Evolutionary conservation across 2,888 invertebrate genomes (phyloP).

Genomic region (Chrysopilus asiliformis): DNA sequence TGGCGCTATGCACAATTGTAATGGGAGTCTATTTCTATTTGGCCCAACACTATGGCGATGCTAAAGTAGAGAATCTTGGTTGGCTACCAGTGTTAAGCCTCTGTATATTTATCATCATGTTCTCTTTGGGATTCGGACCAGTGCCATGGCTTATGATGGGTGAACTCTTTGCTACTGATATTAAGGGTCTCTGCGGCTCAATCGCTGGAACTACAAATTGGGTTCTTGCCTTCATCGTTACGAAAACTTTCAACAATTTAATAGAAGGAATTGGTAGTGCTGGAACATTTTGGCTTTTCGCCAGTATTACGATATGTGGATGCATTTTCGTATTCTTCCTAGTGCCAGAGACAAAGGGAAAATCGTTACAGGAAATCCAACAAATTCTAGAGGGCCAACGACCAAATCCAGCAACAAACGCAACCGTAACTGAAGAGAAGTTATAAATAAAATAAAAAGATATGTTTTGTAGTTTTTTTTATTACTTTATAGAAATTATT

Average conservation of each 20-base stretch:
- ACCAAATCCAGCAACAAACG: not conserved
- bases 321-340: constrained; percentile 53
- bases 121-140: constrained; percentile 75
- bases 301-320: constrained; percentile 49
- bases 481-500: too few species aligned
- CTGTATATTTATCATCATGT: constrained; percentile 64
- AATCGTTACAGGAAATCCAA: constrained; percentile 34
- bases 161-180: constrained; percentile 67
- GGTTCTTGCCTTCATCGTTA: constrained; percentile 67
- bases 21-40: constrained; percentile 56
- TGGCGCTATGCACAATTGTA: constrained; percentile 55
- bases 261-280: constrained; percentile 43
- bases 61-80: constrained; percentile 39
- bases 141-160: constrained; percentile 66
- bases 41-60: constrained; percentile 27
- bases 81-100: constrained; percentile 65
- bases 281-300: constrained; percentile 62
- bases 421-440: too few species aligned
- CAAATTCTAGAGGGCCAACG: constrained; percentile 21
- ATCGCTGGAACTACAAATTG: constrained; percentile 72
- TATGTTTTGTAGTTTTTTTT: too few species aligned
- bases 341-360: constrained; percentile 43
- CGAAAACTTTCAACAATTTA: constrained; percentile 53
- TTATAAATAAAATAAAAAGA: too few species aligned
- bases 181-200: constrained; percentile 62